Percentiles rank a stretch among this genome's conserved stretches.
phyloP scores from a whole-genome alignment of 2,888 invertebrate species.

The Amphipoea oculea region DNA sequence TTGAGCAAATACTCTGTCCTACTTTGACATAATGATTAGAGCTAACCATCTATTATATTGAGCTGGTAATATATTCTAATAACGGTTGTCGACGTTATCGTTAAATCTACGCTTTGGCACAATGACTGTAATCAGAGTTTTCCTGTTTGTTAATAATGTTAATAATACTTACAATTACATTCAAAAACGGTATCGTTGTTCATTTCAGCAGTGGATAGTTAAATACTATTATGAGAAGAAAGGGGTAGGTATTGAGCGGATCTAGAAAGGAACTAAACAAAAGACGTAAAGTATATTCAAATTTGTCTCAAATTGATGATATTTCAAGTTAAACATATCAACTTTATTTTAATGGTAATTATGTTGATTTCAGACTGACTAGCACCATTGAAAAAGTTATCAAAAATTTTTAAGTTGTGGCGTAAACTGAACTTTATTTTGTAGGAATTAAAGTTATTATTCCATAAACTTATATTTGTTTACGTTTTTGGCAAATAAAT shows the following conservation, averaged over 20 bases:
- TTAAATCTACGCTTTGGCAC: constrained; percentile 27
- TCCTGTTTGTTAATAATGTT: constrained; percentile 47
- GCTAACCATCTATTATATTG: constrained; percentile 40
- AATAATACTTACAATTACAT: constrained; percentile 15
- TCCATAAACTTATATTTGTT: too few species aligned
- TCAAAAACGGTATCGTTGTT: constrained; percentile 10
- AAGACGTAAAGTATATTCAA: too few species aligned
- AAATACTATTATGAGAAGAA: not conserved
- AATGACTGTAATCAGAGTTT: constrained; percentile 40
- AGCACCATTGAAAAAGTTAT: too few species aligned
- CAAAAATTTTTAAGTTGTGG: too few species aligned
- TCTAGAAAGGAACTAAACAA: not conserved
- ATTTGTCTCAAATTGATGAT: too few species aligned
- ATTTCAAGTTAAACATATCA: too few species aligned
- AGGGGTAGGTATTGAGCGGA: not conserved
- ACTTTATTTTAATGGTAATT: too few species aligned
- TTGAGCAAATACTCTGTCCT: constrained; percentile 42
- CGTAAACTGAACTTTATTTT: too few species aligned
- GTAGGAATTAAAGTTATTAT: too few species aligned
- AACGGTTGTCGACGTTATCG: constrained; percentile 43
- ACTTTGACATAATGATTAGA: constrained; percentile 53
- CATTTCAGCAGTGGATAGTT: not conserved
- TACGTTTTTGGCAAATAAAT: too few species aligned
- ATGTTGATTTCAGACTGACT: too few species aligned
- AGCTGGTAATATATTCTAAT: constrained; percentile 51